Evolutionary conservation across 2,797 vertebrate genomes (phyloP).

Genomic region (Enteromius viviparus): DNA sequence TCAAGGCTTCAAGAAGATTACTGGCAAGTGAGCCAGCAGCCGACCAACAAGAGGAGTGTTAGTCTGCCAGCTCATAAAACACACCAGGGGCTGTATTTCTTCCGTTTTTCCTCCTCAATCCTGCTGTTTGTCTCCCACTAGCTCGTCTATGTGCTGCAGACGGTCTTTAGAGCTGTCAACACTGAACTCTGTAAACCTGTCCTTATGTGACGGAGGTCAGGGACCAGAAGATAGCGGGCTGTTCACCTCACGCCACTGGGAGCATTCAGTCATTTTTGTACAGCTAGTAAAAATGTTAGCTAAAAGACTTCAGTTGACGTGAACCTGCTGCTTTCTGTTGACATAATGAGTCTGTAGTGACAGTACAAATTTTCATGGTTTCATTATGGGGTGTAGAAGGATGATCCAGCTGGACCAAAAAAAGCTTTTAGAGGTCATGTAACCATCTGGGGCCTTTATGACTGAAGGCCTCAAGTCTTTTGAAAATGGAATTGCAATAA

Average conservation of each 20-base stretch:
- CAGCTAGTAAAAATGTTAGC: constrained; percentile 12
- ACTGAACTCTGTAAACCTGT: constrained; percentile 35
- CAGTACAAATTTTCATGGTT: not conserved
- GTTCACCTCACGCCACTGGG: constrained; percentile 3
- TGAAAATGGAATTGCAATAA: constrained; percentile 26
- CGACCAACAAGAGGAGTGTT: constrained; percentile 29
- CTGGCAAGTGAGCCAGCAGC: not conserved
- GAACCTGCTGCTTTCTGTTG: constrained; percentile 5
- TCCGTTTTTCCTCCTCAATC: not conserved
- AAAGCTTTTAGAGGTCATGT: constrained; percentile 46
- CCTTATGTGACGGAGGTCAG: constrained; percentile 38
- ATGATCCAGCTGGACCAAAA: not conserved
- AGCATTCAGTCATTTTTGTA: constrained; percentile 26
- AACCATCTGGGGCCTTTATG: constrained; percentile 38
- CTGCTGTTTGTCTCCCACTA: not conserved
- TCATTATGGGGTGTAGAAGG: not conserved
- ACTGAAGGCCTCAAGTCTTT: constrained; percentile 3
- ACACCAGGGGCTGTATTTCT: constrained; percentile 22
- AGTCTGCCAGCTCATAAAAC: constrained; percentile 28
- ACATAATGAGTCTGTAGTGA: not conserved
- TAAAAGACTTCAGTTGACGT: not conserved
- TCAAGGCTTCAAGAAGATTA: constrained; percentile 25
- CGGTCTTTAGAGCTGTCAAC: constrained; percentile 34
- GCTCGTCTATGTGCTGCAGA: not conserved
- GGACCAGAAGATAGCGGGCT: constrained; percentile 7